These are phyloP conservation scores for Netelia inedita DNA, from an alignment of 2,888 invertebrate genomes.

Conservation along the genomic window DNA sequence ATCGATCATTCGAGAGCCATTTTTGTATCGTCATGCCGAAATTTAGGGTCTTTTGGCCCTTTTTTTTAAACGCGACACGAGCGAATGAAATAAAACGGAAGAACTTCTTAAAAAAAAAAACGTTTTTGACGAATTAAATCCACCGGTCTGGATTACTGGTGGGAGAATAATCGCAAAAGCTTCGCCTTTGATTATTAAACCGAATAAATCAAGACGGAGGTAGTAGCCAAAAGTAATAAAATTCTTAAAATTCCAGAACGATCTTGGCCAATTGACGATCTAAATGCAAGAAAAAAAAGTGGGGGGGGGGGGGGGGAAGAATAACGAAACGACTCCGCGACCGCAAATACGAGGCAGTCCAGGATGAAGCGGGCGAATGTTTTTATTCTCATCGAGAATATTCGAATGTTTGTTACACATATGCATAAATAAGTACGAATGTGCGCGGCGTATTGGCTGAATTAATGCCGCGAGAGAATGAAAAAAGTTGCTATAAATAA, in stretches of 20 bases:
- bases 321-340: background rate
- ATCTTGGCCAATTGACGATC: background rate
- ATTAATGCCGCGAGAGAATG: background rate
- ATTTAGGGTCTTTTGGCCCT: too few species aligned
- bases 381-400: background rate
- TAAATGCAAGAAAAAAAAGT: constrained; percentile 2
- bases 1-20: too few species aligned
- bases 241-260: background rate
- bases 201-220: background rate
- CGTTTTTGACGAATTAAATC: background rate
- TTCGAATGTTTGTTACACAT: background rate
- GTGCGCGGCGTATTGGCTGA: background rate
- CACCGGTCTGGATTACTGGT: too few species aligned
- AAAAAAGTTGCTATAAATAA: constrained; percentile 16
- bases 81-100: too few species aligned
- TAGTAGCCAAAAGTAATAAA: background rate
- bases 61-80: too few species aligned
- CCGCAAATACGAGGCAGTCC: background rate
- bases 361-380: background rate
- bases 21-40: too few species aligned
- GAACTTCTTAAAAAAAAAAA: background rate
- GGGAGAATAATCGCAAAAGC: background rate
- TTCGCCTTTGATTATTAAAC: background rate
- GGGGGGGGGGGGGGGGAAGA: too few species aligned
- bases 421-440: background rate